Evolutionary conservation across 2,888 invertebrate species (phyloP).

Genomic region (Argyresthia goedartella): DNA sequence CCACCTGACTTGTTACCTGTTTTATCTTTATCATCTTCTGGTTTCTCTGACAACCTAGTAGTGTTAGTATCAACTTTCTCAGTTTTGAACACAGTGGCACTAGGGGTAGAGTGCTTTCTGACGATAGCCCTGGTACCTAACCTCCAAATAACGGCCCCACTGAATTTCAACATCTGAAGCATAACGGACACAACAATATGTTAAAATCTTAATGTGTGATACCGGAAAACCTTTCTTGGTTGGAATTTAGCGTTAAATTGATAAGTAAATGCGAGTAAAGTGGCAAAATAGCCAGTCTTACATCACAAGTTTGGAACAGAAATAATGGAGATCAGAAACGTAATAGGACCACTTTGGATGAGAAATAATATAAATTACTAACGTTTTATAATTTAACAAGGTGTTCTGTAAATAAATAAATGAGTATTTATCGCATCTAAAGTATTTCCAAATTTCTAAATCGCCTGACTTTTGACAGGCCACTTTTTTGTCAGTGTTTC

Average conservation of each 20-base stretch:
- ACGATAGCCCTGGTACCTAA: constrained; percentile 50
- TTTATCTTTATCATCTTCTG: constrained; percentile 22
- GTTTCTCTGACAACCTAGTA: constrained; percentile 15
- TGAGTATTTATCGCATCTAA: constrained; percentile 29
- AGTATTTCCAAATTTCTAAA: constrained; percentile 16
- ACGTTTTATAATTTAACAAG: neutral
- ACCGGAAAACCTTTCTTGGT: neutral
- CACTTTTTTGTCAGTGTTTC: neutral
- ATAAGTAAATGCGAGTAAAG: constrained; percentile 15
- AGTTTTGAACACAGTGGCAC: constrained; percentile 85
- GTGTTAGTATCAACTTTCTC: constrained; percentile 44
- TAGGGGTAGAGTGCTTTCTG: constrained; percentile 70
- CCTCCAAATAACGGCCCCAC: constrained; percentile 61
- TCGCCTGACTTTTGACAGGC: constrained; percentile 8
- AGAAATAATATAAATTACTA: neutral
- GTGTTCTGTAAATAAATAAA: constrained; percentile 7
- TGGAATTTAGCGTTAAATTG: neutral
- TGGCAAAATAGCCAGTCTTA: constrained; percentile 35
- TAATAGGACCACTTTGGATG: too few relatives aligned
- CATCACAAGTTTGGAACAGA: constrained; percentile 29
- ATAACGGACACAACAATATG: neutral
- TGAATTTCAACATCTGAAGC: constrained; percentile 63
- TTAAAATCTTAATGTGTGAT: neutral
- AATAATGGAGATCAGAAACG: neutral
- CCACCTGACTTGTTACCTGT: constrained; percentile 21